A percentile compares a stretch with the other conserved stretches of the same genome.
phyloP scores from a whole-genome alignment of 2,797 vertebrate genomes.

The Varecia variegata region DNA sequence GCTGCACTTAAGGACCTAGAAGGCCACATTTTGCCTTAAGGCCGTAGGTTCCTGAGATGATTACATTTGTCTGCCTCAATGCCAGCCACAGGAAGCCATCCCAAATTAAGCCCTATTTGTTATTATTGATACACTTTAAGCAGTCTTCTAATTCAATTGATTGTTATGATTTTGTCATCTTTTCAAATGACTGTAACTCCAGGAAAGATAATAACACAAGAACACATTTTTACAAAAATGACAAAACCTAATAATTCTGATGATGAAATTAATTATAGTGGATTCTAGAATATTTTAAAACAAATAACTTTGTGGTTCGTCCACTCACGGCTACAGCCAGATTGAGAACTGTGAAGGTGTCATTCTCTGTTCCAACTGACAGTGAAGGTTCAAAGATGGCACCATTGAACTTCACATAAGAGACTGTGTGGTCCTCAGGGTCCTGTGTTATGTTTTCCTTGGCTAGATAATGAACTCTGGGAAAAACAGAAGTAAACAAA shows the following conservation, averaged over 20 bases:
- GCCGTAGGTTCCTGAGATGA: too few species aligned
- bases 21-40: too few species aligned
- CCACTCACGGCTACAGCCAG: conserved; percentile 92
- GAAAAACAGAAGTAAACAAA: background rate
- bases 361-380: conserved; percentile 91
- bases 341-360: conserved; percentile 90
- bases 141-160: background rate
- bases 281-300: background rate
- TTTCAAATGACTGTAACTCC: background rate
- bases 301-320: background rate
- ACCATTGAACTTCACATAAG: conserved; percentile 86
- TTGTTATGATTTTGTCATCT: background rate
- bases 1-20: too few species aligned
- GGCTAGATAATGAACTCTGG: conserved; percentile 90
- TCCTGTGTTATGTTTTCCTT: conserved; percentile 88
- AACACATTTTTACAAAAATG: background rate
- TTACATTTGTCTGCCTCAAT: background rate
- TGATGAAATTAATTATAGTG: background rate
- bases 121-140: background rate
- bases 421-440: conserved; percentile 83
- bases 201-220: background rate
- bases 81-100: background rate
- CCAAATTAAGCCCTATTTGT: background rate
- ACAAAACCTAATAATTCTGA: background rate
- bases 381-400: conserved; percentile 89